Conservation (phyloP, 2,888 invertebrate species). For the Dicyrtoma fusca region DNA sequence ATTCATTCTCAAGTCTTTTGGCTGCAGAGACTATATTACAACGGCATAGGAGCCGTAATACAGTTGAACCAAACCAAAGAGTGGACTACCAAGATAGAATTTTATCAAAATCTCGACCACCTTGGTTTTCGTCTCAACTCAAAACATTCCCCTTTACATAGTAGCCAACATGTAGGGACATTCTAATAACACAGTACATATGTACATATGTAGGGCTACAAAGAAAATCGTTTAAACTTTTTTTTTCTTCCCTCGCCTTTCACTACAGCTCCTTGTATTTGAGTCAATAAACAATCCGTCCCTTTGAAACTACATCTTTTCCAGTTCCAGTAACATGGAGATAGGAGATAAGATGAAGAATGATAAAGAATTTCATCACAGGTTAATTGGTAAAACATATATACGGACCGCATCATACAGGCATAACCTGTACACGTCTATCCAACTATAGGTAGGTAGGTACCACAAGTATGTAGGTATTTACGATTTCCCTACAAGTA, state of each 20-base stretch:
- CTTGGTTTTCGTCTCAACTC: too few relatives aligned
- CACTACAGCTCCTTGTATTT: not conserved
- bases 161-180: not conserved
- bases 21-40: too few relatives aligned
- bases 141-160: not conserved
- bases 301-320: not conserved
- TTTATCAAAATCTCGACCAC: slow-evolving; percentile 5
- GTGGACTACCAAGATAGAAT: not conserved
- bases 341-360: slow-evolving; percentile 9
- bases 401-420: too few relatives aligned
- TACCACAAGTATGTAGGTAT: too few relatives aligned
- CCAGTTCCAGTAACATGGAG: not conserved
- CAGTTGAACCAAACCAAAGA: too few relatives aligned
- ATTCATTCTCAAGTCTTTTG: too few relatives aligned
- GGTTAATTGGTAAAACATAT: not conserved
- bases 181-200: not conserved
- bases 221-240: too few relatives aligned
- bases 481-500: too few relatives aligned
- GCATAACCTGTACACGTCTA: too few relatives aligned
- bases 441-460: too few relatives aligned
- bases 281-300: not conserved
- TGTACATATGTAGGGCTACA: not conserved
- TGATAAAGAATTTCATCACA: slow-evolving; percentile 18
- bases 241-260: too few relatives aligned
- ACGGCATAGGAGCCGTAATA: too few relatives aligned